Percentiles rank a stretch among this genome's conserved stretches.
Evolutionary conservation across 2,113 vertebrate species (phyloP).

Genomic region (Apeltes quadracus): DNA sequence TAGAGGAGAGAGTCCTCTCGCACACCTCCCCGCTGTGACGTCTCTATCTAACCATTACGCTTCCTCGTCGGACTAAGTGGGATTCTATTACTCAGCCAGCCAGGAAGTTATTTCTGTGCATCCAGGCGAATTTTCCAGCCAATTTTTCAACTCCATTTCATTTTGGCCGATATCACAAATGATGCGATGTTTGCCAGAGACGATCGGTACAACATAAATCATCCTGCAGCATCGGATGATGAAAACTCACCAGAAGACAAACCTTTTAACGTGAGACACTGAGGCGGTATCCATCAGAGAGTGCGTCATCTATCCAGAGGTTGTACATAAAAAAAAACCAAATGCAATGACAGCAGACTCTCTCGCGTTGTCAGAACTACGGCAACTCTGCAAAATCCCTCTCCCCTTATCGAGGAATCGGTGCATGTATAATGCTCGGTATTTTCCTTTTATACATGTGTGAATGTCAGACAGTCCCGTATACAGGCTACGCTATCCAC

Average conservation of each 20-base stretch:
- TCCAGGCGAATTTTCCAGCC: not conserved
- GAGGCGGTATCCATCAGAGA: not conserved
- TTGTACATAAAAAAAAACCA: not conserved
- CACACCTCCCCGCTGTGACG: not conserved
- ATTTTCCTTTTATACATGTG: not conserved
- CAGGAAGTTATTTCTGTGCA: not conserved
- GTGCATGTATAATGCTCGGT: not conserved
- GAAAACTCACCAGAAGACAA: not conserved
- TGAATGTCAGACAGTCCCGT: not conserved
- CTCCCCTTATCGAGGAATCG: not conserved
- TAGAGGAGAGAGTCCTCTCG: not conserved
- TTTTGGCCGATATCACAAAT: not conserved
- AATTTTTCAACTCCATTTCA: too few species aligned
- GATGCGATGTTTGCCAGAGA: too few species aligned
- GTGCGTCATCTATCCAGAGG: not conserved
- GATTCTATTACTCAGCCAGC: not conserved
- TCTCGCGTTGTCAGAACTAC: constrained; percentile 1
- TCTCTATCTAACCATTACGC: not conserved
- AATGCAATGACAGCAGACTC: not conserved
- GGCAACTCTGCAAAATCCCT: constrained; percentile 30
- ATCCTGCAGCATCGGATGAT: not conserved
- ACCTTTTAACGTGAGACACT: not conserved
- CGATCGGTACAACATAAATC: not conserved
- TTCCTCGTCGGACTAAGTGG: not conserved
- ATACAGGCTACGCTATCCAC: constrained; percentile 11